Conservation (phyloP, 2,888 invertebrate species). For the Drosophila kokeensis region DNA sequence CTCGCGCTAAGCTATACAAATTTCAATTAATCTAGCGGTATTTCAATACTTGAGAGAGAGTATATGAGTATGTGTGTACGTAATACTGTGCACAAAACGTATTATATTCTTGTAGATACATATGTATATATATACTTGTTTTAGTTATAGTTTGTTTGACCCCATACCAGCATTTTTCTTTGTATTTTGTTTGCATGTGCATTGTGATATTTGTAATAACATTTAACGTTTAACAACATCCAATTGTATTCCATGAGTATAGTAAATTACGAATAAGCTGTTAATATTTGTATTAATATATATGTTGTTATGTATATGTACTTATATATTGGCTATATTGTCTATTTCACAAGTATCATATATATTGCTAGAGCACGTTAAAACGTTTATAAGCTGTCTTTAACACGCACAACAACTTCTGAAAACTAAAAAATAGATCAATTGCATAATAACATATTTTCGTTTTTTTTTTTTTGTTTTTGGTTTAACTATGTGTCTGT, state of each 20-base stretch:
- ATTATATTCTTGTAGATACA: slow-evolving; percentile 13
- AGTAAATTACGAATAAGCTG: slow-evolving; percentile 19
- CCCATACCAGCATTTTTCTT: slow-evolving; percentile 84
- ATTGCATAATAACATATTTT: slow-evolving; percentile 18
- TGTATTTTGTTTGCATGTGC: slow-evolving; percentile 54
- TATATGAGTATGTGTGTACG: slow-evolving; percentile 53
- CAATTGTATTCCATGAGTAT: slow-evolving; percentile 21
- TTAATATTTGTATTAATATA: slow-evolving; percentile 27
- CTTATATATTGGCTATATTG: slow-evolving; percentile 81
- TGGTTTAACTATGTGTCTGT: slow-evolving; percentile 4
- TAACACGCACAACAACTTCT: slow-evolving; percentile 57
- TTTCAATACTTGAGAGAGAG: slow-evolving; percentile 60
- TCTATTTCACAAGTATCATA: slow-evolving; percentile 85
- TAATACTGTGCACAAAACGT: slow-evolving; percentile 64
- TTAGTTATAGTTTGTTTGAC: slow-evolving; percentile 82
- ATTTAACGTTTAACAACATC: slow-evolving; percentile 57
- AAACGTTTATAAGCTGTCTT: slow-evolving; percentile 40
- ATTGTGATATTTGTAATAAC: slow-evolving; percentile 37
- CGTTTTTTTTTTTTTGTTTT: neutral
- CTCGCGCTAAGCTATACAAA: slow-evolving; percentile 65
- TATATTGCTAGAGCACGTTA: slow-evolving; percentile 51
- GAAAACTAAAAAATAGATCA: slow-evolving; percentile 57
- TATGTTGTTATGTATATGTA: slow-evolving; percentile 30
- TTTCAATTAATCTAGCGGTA: slow-evolving; percentile 37
- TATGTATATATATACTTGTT: slow-evolving; percentile 25